These are phyloP conservation scores for Synanthedon vespiformis DNA, from an alignment of 2,888 invertebrate genomes.

Conservation along the genomic window DNA sequence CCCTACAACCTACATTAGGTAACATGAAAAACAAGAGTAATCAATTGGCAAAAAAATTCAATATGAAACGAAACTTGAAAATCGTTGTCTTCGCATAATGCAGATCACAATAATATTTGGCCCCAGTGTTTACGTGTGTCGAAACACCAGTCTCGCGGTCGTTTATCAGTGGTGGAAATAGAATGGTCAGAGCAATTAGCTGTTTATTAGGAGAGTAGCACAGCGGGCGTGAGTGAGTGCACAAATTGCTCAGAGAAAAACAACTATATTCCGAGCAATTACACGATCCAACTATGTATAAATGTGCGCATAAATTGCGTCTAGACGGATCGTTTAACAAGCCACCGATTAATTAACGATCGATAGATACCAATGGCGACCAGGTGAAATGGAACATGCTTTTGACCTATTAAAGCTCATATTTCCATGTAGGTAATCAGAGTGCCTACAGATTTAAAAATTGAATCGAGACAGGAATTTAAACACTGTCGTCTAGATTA, in stretches of 20 bases:
- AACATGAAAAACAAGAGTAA: too few species aligned
- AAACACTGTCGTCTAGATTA: too few species aligned
- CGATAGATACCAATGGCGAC: conserved; percentile 10
- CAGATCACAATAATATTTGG: not conserved
- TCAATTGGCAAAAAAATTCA: too few species aligned
- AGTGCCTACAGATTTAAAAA: too few species aligned
- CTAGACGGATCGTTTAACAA: conserved; percentile 10
- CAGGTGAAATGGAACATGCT: not conserved
- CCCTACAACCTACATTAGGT: too few species aligned
- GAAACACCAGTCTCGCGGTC: conserved; percentile 14
- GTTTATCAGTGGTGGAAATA: conserved; percentile 17
- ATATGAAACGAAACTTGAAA: not conserved
- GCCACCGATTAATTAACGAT: conserved; percentile 15
- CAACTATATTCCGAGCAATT: conserved; percentile 30
- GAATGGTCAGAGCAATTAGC: conserved; percentile 18
- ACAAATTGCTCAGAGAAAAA: conserved; percentile 26
- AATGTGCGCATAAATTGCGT: conserved; percentile 13
- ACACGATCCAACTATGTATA: conserved; percentile 12
- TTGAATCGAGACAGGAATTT: too few species aligned
- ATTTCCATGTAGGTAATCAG: too few species aligned
- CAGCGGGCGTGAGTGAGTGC: conserved; percentile 12
- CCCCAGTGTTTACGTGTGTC: conserved; percentile 10
- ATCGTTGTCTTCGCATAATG: conserved; percentile 1
- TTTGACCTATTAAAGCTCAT: not conserved
- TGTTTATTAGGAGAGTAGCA: conserved; percentile 19